Percentiles rank a stretch among this genome's conserved stretches.
phyloP scores from a whole-genome alignment of 1,140 invertebrate genomes.

The Drosophila nikananu region DNA sequence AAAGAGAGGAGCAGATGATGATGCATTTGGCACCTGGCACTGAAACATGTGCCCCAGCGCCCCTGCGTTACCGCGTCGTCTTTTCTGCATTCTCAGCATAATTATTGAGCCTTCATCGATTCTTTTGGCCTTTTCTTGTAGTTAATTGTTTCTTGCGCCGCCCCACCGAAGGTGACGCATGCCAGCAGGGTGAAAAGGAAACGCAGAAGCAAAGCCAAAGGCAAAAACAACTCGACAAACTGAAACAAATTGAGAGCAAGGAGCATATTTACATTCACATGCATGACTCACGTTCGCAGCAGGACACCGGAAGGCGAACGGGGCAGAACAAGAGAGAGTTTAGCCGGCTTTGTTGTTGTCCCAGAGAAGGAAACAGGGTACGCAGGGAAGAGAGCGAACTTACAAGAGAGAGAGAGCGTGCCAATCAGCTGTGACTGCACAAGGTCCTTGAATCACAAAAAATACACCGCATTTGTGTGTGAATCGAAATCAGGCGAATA shows the following conservation, averaged over 20 bases:
- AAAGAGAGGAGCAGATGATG: slow-evolving; percentile 48
- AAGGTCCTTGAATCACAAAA: slow-evolving; percentile 24
- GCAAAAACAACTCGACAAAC: slow-evolving; percentile 29
- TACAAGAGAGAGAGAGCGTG: slow-evolving; percentile 7
- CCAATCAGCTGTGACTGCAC: slow-evolving; percentile 35
- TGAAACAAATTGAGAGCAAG: slow-evolving; percentile 42
- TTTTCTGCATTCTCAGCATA: slow-evolving; percentile 65
- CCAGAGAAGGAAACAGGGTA: slow-evolving; percentile 3
- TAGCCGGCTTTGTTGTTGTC: slow-evolving; percentile 40
- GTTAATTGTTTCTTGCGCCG: slow-evolving; percentile 50
- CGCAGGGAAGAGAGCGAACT: background rate
- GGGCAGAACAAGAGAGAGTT: background rate
- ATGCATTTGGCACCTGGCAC: slow-evolving; percentile 78
- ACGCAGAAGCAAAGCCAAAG: slow-evolving; percentile 22
- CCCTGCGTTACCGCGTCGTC: slow-evolving; percentile 3
- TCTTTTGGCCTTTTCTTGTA: slow-evolving; percentile 49
- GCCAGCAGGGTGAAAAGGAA: slow-evolving; percentile 40
- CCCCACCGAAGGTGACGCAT: slow-evolving; percentile 62
- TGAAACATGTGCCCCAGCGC: slow-evolving; percentile 11
- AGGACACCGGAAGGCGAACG: slow-evolving; percentile 21
- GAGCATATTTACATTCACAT: slow-evolving; percentile 54
- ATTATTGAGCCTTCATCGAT: slow-evolving; percentile 78
- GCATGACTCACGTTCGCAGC: slow-evolving; percentile 70
- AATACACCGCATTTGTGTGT: slow-evolving; percentile 4
- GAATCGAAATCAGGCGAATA: slow-evolving; percentile 20